Evolutionary conservation across 2,113 vertebrate genomes (phyloP).

Genomic region (Ictidomys tridecemlineatus): DNA sequence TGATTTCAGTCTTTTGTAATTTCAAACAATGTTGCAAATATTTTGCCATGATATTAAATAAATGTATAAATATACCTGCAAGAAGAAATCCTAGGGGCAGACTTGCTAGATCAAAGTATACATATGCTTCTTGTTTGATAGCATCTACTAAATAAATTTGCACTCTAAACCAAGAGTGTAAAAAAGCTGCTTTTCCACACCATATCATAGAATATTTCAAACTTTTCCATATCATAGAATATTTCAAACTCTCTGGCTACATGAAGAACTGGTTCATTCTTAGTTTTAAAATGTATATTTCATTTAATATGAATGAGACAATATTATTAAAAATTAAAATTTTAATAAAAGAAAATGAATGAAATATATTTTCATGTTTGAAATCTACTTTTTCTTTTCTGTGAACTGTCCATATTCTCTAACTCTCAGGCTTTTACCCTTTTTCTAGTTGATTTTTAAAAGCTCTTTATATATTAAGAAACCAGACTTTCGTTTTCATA

Average conservation of each 20-base stretch:
- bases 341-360: neutral
- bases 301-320: neutral
- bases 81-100: neutral
- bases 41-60: conserved; percentile 5
- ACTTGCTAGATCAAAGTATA: neutral
- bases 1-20: conserved; percentile 23
- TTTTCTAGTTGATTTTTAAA: conserved; percentile 53
- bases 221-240: neutral
- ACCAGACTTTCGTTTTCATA: conserved; percentile 20
- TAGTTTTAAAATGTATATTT: conserved; percentile 11
- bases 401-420: conserved; percentile 36
- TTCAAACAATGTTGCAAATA: conserved; percentile 6
- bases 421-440: neutral
- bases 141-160: neutral
- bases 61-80: neutral
- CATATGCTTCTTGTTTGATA: neutral
- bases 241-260: neutral
- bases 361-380: neutral
- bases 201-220: neutral
- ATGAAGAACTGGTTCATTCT: neutral
- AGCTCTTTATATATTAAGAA: conserved; percentile 42
- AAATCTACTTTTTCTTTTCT: conserved; percentile 42
- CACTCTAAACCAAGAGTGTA: neutral
- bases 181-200: neutral
- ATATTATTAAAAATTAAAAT: too few relatives aligned